Conservation (phyloP, 2,888 invertebrate genomes). For the Lepeophtheirus nordmannii region DNA sequence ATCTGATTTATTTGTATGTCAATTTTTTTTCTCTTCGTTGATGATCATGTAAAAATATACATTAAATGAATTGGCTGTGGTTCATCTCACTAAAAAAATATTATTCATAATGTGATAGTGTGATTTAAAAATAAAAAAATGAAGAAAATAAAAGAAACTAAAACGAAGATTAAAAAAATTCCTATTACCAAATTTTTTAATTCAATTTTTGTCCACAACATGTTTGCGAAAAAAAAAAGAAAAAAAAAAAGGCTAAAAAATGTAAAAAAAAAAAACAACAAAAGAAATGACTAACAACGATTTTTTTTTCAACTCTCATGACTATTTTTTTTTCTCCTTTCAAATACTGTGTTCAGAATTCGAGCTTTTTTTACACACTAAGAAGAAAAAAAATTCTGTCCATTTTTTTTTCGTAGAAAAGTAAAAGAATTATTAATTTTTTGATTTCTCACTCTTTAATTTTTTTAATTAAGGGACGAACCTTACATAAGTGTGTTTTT, state of each 20-base stretch:
- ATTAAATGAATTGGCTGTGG: not conserved
- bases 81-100: not conserved
- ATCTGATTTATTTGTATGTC: no score
- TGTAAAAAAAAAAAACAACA: not conserved
- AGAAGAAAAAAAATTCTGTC: not conserved
- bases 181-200: not conserved
- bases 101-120: not conserved
- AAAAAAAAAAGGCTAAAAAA: no score
- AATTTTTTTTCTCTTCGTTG: no score
- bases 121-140: not conserved
- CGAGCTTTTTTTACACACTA: slow-evolving; percentile 2
- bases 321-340: not conserved
- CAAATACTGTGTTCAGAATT: slow-evolving; percentile 2
- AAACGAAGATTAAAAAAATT: not conserved
- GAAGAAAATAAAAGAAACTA: not conserved
- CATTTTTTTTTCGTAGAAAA: no score
- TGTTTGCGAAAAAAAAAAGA: no score
- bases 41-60: not conserved
- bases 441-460: not conserved
- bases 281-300: not conserved
- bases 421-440: no score
- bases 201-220: not conserved
- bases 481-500: not conserved
- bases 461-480: not conserved
- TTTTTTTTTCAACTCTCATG: not conserved